These are phyloP conservation scores for Lepidochrysops patricia DNA, from an alignment of 2,888 invertebrate species.

Conservation along the genomic window DNA sequence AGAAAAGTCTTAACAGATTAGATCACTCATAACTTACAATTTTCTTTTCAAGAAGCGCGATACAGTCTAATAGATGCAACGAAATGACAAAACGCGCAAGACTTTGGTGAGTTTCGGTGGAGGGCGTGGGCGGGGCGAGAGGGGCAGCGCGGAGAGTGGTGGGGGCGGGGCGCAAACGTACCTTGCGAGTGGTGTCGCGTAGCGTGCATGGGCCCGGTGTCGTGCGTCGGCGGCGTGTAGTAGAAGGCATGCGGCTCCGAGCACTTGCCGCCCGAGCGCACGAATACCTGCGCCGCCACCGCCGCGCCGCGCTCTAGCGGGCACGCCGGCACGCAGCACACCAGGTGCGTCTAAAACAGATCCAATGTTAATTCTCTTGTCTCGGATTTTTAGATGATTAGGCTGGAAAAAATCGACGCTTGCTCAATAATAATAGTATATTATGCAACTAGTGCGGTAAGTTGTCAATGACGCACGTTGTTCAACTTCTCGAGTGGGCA, in stretches of 20 bases:
- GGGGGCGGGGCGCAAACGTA: constrained; percentile 20
- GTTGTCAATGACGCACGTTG: too few relatives aligned
- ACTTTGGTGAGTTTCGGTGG: neutral
- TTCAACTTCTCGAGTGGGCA: too few relatives aligned
- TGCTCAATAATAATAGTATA: too few relatives aligned
- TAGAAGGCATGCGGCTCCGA: constrained; percentile 90
- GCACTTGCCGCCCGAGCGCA: constrained; percentile 88
- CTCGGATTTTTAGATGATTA: neutral
- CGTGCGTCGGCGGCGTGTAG: constrained; percentile 77
- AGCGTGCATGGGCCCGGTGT: constrained; percentile 38
- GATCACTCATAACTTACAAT: too few relatives aligned
- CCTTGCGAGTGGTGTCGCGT: constrained; percentile 47
- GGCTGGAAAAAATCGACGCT: too few relatives aligned
- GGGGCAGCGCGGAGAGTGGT: constrained; percentile 12
- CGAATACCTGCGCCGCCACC: constrained; percentile 83
- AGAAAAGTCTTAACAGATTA: neutral
- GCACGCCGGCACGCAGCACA: constrained; percentile 89
- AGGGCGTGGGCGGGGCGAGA: neutral
- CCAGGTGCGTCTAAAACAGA: constrained; percentile 83
- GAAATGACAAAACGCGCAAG: neutral
- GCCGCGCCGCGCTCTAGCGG: constrained; percentile 78
- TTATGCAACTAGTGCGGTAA: too few relatives aligned
- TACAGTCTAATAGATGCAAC: neutral
- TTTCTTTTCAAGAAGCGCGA: neutral
- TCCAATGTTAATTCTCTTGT: neutral